Evolutionary conservation across 2,113 vertebrate species (phyloP), one percentile per base, ranked within the genome.

Genomic region (Leiothrix lutea): DNA sequence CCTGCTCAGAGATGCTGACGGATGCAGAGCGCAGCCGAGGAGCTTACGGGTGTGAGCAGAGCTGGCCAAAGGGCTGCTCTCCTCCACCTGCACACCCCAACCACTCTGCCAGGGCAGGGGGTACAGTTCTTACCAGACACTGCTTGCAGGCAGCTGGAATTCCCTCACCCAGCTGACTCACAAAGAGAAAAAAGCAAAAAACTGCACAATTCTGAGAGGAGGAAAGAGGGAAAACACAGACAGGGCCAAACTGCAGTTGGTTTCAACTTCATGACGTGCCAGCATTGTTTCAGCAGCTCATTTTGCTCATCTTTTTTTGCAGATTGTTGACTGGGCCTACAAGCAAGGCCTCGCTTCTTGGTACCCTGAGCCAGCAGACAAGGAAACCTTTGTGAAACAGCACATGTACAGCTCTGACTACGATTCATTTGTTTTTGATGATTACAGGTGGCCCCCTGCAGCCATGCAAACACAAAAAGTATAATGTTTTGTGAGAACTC

Each of bases 361-460:
- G 94, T 99, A 99, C 92, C 99, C 99, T 0, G 99, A 99, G 93
- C 99, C 99, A 15, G 97, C 99, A 95, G 99, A 99, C 98, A 99
- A 99, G 97, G 99, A 99, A 90, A 97, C 98, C 38, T 99, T 99
- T 90, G 97, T 99, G 84, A 98, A 98, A 74, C 98, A 97, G 62
- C 97, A 98, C 47, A 65, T 99, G 93, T 99, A 99, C 97, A 99
- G 98, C 71, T 97, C 99, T 12, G 98, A 99, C 79, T 99, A 99
- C 1, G 99, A 99, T 86, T 99, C 99, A 3, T 99, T 99, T 95
- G 95, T 97, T 36, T 95, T 98, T 79, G 99, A 99, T 86, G 97
- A 97, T 23, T 99, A 99, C 97, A 90, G 36, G 48, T 99, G 99
- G 99, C 99, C 99, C 3, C 74, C 98, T 6, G 88, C 98, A 14